Conservation (phyloP, 2,888 invertebrate species). For the Melipona beecheii region DNA sequence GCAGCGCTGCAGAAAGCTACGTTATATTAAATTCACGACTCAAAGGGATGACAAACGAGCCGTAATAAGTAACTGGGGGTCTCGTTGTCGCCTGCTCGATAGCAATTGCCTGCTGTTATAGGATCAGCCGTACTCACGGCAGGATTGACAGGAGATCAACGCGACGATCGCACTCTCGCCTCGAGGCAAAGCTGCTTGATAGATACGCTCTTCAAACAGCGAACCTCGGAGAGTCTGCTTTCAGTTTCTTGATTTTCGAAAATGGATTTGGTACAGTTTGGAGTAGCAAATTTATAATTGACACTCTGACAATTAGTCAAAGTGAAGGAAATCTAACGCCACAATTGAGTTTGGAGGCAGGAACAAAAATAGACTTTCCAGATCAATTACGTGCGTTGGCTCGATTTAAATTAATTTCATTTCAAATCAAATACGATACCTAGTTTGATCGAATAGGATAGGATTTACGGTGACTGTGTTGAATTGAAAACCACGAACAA, state of each 20-base stretch:
- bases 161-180: neutral
- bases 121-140: neutral
- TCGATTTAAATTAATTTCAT: too few species aligned
- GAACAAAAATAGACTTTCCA: too few species aligned
- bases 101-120: neutral
- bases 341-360: too few species aligned
- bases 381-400: too few species aligned
- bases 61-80: neutral
- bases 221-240: too few species aligned
- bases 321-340: too few species aligned
- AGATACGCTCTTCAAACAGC: neutral
- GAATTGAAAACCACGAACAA: neutral
- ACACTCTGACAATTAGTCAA: too few species aligned
- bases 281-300: too few species aligned
- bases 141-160: neutral
- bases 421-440: too few species aligned
- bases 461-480: neutral
- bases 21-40: neutral
- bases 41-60: neutral
- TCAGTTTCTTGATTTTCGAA: too few species aligned
- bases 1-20: neutral
- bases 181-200: neutral
- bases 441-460: too few species aligned
- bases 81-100: conserved; percentile 1
- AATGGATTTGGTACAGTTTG: too few species aligned